Evolutionary conservation across 2,888 invertebrate species (phyloP), one percentile per base, ranked within the genome.

Genomic region (Mythimna albipuncta): DNA sequence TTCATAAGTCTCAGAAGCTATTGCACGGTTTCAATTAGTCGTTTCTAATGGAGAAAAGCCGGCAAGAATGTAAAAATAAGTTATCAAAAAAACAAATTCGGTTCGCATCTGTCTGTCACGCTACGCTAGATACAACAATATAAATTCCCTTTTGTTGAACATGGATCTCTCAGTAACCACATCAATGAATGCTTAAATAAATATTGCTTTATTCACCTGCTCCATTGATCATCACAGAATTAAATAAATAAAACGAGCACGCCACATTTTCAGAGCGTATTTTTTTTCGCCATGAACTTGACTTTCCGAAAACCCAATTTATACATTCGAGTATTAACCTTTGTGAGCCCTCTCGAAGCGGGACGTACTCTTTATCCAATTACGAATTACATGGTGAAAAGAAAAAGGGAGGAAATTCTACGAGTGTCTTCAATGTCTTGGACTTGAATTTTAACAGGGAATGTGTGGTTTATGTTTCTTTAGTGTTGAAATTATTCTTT

Each of bases 291-390:
- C 47, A 57, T 57, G 63, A 73, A 69, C 79, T 82, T 66, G 64
- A 38, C 47, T 73, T 47, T n/a, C 47, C 26, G 35, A 41, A 81
- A 79, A 72, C 73, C 65, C 69, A 79, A 79, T 80, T 82, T 69
- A 66, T 73, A 78, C 73, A 52, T 80, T 78, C 57, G 54, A 67
- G 59, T 64, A 72, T 77, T 73, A 77, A 69, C 82, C 73, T 77
- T 66, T 66, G 59, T 62, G 61, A 82, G 78, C 59, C 64, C 66
- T 82, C 78, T 74, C 16, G 59, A 58, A 82, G 55, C 61, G 69
- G 79, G 50, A 68, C 69, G 79, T 68, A 72, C 65, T 82, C 73
- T 69, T 73, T 78, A 80, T 78, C 82, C 80, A 80, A 80, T 80
- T 82, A 82, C 80, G 69, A 73, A 73, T 73, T 44, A 80, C 80